Percentiles rank a stretch among this genome's conserved stretches.
Evolutionary conservation across 2,888 invertebrate genomes (phyloP).

Genomic region (Sylvicola fuscatus): DNA sequence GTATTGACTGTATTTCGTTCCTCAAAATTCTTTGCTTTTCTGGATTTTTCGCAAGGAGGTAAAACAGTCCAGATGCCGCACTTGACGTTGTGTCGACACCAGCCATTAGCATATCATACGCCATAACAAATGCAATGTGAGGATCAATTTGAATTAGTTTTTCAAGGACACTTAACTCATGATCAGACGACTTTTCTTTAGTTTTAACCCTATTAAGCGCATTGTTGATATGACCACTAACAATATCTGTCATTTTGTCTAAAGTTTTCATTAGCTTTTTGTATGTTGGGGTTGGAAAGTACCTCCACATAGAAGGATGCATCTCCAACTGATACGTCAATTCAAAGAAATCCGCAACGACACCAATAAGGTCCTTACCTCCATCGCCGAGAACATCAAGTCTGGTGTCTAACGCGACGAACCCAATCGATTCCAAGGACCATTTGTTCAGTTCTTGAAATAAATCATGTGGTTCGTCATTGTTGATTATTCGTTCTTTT

Average conservation of each 20-base stretch:
- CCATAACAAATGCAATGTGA: slow-evolving; percentile 41
- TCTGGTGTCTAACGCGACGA: slow-evolving; percentile 21
- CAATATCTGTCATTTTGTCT: slow-evolving; percentile 1
- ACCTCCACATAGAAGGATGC: not conserved
- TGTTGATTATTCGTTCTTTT: slow-evolving; percentile 7
- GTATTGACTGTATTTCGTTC: slow-evolving; percentile 28
- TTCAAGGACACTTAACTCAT: slow-evolving; percentile 34
- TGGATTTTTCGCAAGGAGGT: slow-evolving; percentile 34
- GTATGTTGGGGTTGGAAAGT: slow-evolving; percentile 9
- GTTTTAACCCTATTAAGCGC: not conserved
- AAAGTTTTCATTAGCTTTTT: slow-evolving; percentile 2
- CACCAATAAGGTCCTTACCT: slow-evolving; percentile 11
- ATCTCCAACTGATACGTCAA: slow-evolving; percentile 1
- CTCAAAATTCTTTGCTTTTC: slow-evolving; percentile 39
- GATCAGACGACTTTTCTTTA: slow-evolving; percentile 8
- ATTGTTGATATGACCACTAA: not conserved
- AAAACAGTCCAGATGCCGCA: slow-evolving; percentile 25
- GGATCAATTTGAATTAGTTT: slow-evolving; percentile 38
- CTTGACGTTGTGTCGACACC: slow-evolving; percentile 47
- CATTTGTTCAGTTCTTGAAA: slow-evolving; percentile 19
- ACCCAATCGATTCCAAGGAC: slow-evolving; percentile 32
- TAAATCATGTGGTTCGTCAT: slow-evolving; percentile 26
- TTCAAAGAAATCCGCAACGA: slow-evolving; percentile 3
- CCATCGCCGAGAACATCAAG: slow-evolving; percentile 13
- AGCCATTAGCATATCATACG: slow-evolving; percentile 45